phyloP scores from a whole-genome alignment of 2,797 vertebrate genomes.

The Thunnus albacares region DNA sequence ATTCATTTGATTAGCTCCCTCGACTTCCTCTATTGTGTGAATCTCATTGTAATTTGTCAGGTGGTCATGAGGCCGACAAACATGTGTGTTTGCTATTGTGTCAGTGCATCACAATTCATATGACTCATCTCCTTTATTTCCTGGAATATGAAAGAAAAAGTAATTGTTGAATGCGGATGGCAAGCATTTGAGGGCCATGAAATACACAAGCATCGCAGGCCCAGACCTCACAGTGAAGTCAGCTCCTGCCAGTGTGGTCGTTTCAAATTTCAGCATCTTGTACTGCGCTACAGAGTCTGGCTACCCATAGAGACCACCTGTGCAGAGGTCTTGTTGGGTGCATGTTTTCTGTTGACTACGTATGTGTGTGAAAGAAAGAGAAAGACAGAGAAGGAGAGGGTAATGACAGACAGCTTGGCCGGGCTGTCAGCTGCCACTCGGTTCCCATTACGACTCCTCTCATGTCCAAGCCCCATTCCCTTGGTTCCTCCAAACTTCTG shows the following conservation, averaged over 20 bases:
- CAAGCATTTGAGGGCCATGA: constrained; percentile 30
- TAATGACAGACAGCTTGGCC: constrained; percentile 60
- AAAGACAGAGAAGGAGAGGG: constrained; percentile 34
- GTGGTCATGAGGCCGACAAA: constrained; percentile 31
- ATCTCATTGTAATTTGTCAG: constrained; percentile 41
- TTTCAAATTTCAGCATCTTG: constrained; percentile 38
- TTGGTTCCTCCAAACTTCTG: constrained; percentile 47
- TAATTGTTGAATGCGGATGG: constrained; percentile 40
- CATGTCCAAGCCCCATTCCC: constrained; percentile 39
- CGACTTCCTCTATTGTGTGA: constrained; percentile 10
- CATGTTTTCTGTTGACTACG: constrained; percentile 35
- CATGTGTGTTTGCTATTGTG: constrained; percentile 53
- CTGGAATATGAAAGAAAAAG: constrained; percentile 48
- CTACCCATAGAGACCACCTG: constrained; percentile 70
- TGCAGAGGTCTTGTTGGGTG: constrained; percentile 41
- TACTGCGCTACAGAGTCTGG: constrained; percentile 35
- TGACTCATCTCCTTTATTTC: constrained; percentile 67
- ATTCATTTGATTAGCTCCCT: constrained; percentile 16
- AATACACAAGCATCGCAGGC: constrained; percentile 20
- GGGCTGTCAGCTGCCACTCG: constrained; percentile 67
- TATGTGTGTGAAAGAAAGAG: constrained; percentile 43
- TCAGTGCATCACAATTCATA: constrained; percentile 50
- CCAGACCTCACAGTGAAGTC: constrained; percentile 40
- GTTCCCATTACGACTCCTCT: constrained; percentile 60
- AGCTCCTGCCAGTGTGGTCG: constrained; percentile 41